Evolutionary conservation across 2,113 vertebrate genomes (phyloP).

Genomic region (Eurypyga helias): DNA sequence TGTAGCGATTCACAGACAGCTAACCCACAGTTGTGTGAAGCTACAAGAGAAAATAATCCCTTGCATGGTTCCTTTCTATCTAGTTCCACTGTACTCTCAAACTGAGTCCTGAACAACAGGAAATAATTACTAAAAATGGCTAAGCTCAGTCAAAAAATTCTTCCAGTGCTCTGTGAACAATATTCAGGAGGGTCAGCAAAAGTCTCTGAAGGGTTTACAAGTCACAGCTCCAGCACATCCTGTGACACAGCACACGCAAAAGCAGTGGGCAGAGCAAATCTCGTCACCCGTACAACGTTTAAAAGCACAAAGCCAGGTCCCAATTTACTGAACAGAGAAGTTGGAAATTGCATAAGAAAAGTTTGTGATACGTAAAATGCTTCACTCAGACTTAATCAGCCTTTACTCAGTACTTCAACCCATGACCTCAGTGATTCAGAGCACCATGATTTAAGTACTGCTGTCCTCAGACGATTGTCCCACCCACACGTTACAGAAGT

Average conservation of each 20-base stretch:
- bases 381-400: not conserved
- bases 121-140: not conserved
- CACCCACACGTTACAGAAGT: not conserved
- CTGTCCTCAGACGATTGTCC: not conserved
- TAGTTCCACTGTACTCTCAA: not conserved
- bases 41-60: not conserved
- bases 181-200: not conserved
- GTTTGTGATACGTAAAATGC: accelerated
- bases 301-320: not conserved
- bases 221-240: not conserved
- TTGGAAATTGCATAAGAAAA: not conserved
- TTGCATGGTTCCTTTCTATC: not conserved
- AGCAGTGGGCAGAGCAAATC: not conserved
- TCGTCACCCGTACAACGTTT: not conserved
- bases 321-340: not conserved
- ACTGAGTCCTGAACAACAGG: not conserved
- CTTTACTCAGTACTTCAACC: not conserved
- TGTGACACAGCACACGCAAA: not conserved
- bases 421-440: not conserved
- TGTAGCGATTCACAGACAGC: not conserved
- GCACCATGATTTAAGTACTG: not conserved
- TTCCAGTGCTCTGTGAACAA: not conserved
- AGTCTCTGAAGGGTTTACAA: not conserved
- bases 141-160: not conserved
- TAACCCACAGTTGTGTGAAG: not conserved